Evolutionary conservation across 2,797 vertebrate species (phyloP).

Genomic region (Melanotaenia parkinsoni): DNA sequence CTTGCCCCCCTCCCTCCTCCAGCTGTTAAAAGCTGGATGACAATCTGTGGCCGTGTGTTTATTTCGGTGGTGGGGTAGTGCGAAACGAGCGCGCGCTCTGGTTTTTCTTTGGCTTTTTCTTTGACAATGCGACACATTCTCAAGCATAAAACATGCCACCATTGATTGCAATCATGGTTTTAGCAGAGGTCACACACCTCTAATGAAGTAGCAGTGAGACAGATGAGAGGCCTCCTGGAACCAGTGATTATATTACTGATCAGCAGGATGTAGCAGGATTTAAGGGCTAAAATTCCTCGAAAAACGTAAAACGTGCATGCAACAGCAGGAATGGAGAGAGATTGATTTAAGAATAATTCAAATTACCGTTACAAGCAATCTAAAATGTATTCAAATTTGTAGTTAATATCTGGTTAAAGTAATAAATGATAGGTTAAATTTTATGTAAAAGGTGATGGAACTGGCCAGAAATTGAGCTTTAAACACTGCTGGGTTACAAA

Average conservation of each 20-base stretch:
- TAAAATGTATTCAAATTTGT: not conserved
- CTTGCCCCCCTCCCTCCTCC: conserved; percentile 41
- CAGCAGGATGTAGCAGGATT: conserved; percentile 18
- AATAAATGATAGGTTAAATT: too few relatives aligned
- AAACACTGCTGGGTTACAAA: too few relatives aligned
- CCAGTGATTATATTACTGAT: conserved; percentile 12
- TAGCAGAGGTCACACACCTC: conserved; percentile 62
- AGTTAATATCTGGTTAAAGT: too few relatives aligned
- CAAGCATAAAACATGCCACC: conserved; percentile 32
- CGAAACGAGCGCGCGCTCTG: conserved; percentile 42
- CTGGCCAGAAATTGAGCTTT: too few relatives aligned
- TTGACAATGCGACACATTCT: conserved; percentile 73
- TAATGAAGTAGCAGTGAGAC: conserved; percentile 50
- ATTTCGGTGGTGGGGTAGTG: not conserved
- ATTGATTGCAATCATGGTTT: conserved; percentile 63
- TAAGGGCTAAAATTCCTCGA: not conserved
- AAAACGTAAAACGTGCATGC: not conserved
- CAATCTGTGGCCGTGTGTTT: conserved; percentile 5
- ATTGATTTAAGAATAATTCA: too few relatives aligned
- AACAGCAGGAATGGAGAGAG: too few relatives aligned
- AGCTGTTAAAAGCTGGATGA: conserved; percentile 39
- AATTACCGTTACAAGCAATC: not conserved
- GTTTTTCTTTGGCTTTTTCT: conserved; percentile 74
- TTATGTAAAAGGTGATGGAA: too few relatives aligned
- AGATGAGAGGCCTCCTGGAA: conserved; percentile 37